Base-by-base conservation (phyloP, 2,888 invertebrate genomes). In the Lutraria lutraria region DNA sequence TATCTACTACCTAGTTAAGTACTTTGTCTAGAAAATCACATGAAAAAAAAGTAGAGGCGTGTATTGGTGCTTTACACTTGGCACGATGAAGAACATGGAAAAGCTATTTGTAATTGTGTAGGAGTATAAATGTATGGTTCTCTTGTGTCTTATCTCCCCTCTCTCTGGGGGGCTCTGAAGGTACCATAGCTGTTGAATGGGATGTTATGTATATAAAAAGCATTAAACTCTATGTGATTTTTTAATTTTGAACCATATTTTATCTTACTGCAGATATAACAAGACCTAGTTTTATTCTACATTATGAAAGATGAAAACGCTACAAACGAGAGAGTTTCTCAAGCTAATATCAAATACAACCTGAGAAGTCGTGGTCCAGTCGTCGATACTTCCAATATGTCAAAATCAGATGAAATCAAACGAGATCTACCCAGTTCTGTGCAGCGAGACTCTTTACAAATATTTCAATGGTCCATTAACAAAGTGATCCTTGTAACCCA, bases 401-500 rank as follows among this genome's bases (percentile, higher is more conserved):
- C 76, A 3, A 16, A 76, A 1, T 31, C 31, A 16, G 76, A 76
- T 6, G 31, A 76, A 16, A 76, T 76, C 1, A 34, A 31, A 19
- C 84, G 31, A n/a, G 81, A 84, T 15, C 6, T 25, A 31, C 29
- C 76, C 8, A 79, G 29, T 15, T 31, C 76, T 34, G 31, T 0
- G 15, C 76, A 31, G 13, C 29, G 4, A 29, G 79, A 86, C 31
- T 54, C 80, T 34, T 83, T 90, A 60, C 68, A 53, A 25, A 85
- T 93, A 25, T 88, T 89, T 81, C 88, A 91, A 29, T 87, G 91
- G 88, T 87, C 81, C 31, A 86, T 94, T 31, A 92, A 94, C 81
- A 91, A 81, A 91, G 93, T 93, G 54, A 93, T 94, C 34, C 63
- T 93, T 15, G 89, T 93, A 13, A 94, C 93, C 2, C 95, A 96